Percentiles rank a stretch among this genome's conserved stretches.
Conservation (phyloP, 2,113 vertebrate species). For the Dermatemys mawii region DNA sequence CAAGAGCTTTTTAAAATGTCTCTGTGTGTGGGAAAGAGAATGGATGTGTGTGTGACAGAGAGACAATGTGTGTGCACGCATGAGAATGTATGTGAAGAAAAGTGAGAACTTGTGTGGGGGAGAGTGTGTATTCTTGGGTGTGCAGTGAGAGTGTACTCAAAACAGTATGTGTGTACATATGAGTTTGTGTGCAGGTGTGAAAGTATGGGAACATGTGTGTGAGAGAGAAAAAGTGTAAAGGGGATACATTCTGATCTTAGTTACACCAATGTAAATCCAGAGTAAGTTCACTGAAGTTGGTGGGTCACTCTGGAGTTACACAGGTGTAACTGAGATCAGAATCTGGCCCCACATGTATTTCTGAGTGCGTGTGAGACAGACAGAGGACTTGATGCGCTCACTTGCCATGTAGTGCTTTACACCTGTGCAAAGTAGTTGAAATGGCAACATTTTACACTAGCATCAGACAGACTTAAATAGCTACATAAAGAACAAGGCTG, state of each 20-base stretch:
- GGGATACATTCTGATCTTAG: neutral
- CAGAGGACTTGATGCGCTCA: neutral
- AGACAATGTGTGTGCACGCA: conserved; percentile 30
- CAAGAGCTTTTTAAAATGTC: conserved; percentile 74
- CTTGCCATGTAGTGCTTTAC: neutral
- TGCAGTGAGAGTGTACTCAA: neutral
- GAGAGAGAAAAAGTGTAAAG: neutral
- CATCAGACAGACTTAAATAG: neutral
- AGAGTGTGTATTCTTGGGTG: conserved; percentile 4
- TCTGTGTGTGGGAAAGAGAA: conserved; percentile 44
- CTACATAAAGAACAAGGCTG: neutral
- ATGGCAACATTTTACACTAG: neutral
- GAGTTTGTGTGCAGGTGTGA: conserved; percentile 11
- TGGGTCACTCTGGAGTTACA: neutral
- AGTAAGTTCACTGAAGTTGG: neutral
- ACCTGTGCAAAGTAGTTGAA: neutral
- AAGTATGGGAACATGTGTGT: neutral
- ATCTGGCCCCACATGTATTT: neutral
- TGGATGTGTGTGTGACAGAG: conserved; percentile 29
- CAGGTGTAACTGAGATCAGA: neutral
- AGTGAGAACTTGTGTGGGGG: conserved; percentile 39
- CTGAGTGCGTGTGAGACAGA: fast-evolving
- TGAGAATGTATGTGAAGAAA: conserved; percentile 33
- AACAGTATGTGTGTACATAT: fast-evolving
- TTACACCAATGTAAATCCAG: neutral